Evolutionary conservation across 2,797 vertebrate species (phyloP), one percentile per base, ranked within the genome.

Genomic region (Salmo trutta): DNA sequence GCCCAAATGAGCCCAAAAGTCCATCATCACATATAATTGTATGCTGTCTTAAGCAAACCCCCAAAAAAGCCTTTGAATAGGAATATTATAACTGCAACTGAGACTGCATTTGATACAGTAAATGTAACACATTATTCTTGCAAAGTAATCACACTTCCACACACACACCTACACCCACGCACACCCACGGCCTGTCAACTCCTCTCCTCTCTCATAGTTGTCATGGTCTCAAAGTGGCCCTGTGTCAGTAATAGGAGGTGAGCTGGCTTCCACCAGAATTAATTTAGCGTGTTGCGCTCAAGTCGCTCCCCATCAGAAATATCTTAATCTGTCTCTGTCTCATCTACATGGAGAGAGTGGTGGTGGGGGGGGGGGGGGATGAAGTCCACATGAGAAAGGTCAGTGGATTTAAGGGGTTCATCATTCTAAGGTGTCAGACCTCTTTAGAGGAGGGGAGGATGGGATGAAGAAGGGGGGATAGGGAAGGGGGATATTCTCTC

Each of bases 311-410:
- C 82, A 88, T 81, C 80, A 81, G 78, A 88, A 89, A 89, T 85
- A 86, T 92, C 91, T 94, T 92, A 89, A 94, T 93, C 86, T 83
- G 86, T 93, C 91, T 93, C 90, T 88, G 90, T 93, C 93, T 94
- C 89, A 94, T 94, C 92, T 93, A 88, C 91, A 93, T 93, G 85
- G 81, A 67, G 77, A 83, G 88, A 81, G 79, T 83, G 82, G 87
- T 29, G 41, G 74, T 56, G 76, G 68, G 77, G 71, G 81, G 84
- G 86, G 83, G 71, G 74, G 75, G 79, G 75, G 81, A 83, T 81
- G 83, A 83, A 67, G 87, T 89, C 90, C 86, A 72, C 84, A 83
- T 87, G 88, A 91, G 86, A 93, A 90, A 93, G 91, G 92, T 93
- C 93, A 94, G 81, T 17, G 77, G 76, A 77, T 81, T 85, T 81